phyloP scores from a whole-genome alignment of 2,797 vertebrate species.

The Acanthis flammea region DNA sequence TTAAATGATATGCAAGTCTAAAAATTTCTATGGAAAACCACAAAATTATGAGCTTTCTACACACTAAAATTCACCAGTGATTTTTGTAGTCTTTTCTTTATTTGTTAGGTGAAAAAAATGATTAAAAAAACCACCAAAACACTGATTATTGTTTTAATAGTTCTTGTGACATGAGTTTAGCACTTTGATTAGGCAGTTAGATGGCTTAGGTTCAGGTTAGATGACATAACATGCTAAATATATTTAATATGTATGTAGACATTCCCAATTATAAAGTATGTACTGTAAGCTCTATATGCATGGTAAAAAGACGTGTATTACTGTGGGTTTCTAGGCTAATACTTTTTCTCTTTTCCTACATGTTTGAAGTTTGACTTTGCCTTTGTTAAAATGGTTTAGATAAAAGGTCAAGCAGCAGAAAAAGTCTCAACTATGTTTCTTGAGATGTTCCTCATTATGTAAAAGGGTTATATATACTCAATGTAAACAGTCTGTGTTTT shows the following conservation, averaged over 20 bases:
- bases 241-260: background rate
- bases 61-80: background rate
- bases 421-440: background rate
- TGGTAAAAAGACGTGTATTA: background rate
- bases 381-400: background rate
- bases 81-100: background rate
- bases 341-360: background rate
- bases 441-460: background rate
- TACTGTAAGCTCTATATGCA: background rate
- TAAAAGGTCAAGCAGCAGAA: constrained; percentile 9
- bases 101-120: background rate
- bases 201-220: background rate
- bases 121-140: background rate
- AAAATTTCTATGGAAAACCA: background rate
- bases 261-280: background rate
- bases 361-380: background rate
- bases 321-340: background rate
- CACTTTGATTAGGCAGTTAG: background rate
- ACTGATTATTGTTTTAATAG: background rate
- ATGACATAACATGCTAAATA: background rate
- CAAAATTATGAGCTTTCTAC: background rate
- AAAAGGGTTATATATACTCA: constrained; percentile 14
- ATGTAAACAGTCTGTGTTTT: background rate
- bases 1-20: background rate
- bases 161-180: background rate